These are phyloP conservation scores for Coluber constrictor DNA, from an alignment of 2,797 vertebrate genomes.

Conservation along the genomic window DNA sequence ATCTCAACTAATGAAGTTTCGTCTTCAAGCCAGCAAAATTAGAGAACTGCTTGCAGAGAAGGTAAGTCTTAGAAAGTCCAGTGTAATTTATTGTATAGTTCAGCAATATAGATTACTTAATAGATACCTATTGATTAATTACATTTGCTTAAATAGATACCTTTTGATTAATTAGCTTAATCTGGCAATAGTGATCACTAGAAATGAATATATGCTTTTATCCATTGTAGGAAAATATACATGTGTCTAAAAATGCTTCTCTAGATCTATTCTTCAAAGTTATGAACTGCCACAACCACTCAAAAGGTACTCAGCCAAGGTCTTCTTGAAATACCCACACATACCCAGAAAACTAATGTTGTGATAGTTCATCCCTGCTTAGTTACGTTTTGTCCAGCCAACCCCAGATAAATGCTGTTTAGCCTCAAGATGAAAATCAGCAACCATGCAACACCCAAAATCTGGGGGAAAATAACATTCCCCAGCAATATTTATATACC, in stretches of 20 bases:
- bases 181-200: conserved; percentile 8
- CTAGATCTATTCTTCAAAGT: neutral
- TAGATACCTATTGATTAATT: neutral
- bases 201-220: conserved; percentile 5
- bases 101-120: neutral
- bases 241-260: conserved; percentile 10
- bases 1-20: conserved; percentile 92
- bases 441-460: neutral
- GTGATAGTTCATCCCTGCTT: neutral
- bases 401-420: neutral
- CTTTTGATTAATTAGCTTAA: neutral
- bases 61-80: conserved; percentile 68
- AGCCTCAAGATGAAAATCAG: neutral
- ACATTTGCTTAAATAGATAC: neutral
- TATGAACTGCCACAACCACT: neutral
- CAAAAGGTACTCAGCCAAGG: neutral
- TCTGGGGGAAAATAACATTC: neutral
- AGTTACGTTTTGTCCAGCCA: neutral
- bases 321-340: neutral
- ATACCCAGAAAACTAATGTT: neutral
- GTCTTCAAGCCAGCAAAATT: conserved; percentile 93
- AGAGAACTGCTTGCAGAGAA: conserved; percentile 93
- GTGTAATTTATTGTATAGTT: neutral
- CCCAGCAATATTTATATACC: neutral
- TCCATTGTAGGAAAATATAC: neutral